Conservation (phyloP, 2,888 invertebrate species). For the Scelioninae gen. 1 region DNA sequence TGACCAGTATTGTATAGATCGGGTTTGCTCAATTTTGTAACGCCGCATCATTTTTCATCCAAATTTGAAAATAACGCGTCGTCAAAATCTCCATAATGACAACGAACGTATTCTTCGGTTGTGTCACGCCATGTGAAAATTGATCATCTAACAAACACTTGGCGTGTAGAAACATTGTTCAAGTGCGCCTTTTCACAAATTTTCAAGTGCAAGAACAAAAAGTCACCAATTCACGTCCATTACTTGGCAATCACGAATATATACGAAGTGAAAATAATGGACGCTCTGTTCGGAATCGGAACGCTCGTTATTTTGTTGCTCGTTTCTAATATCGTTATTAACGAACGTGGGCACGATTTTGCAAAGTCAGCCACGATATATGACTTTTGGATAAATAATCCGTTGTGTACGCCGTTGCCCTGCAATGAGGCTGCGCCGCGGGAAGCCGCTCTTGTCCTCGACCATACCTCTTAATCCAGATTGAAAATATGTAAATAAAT, state of each 20-base stretch:
- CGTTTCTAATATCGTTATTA: conserved; percentile 67
- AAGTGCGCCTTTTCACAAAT: no score
- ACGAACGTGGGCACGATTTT: conserved; percentile 63
- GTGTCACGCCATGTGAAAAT: conserved; percentile 38
- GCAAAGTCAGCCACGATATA: conserved; percentile 68
- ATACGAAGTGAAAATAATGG: conserved; percentile 35
- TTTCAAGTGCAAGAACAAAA: conserved; percentile 37
- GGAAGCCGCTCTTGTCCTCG: conserved; percentile 72
- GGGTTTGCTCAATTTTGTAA: conserved; percentile 55
- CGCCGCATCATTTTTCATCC: conserved; percentile 62
- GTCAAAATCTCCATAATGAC: conserved; percentile 43
- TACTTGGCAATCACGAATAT: conserved; percentile 7
- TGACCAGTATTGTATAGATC: conserved; percentile 29
- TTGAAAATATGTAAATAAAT: conserved; percentile 85
- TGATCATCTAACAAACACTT: conserved; percentile 15
- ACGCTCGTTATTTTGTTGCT: conserved; percentile 53
- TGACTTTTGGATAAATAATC: conserved; percentile 68
- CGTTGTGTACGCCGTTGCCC: conserved; percentile 34
- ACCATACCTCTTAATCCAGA: conserved; percentile 84
- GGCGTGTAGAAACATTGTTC: conserved; percentile 18
- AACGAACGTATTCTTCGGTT: conserved; percentile 22
- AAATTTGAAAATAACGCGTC: conserved; percentile 59
- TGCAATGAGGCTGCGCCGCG: conserved; percentile 63
- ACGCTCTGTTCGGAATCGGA: conserved; percentile 23
- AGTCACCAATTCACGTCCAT: conserved; percentile 15